A percentile compares a stretch with the other conserved stretches of the same genome.
Evolutionary conservation across 2,888 invertebrate genomes (phyloP).

Genomic region (Drosophila prolongata): DNA sequence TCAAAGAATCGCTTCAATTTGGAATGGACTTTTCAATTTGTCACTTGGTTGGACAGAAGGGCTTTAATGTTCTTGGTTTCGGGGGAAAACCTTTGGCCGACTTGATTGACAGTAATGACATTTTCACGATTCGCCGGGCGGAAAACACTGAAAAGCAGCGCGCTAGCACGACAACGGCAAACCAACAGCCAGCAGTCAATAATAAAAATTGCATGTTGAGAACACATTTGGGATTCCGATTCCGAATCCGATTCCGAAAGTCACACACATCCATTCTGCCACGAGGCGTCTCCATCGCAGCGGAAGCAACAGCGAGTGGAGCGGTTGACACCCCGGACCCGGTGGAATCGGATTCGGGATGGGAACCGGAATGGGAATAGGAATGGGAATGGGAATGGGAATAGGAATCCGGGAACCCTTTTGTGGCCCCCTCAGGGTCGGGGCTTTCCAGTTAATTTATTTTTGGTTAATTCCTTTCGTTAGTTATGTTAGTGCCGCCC

Average conservation of each 20-base stretch:
- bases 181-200: constrained; percentile 61
- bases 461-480: constrained; percentile 77
- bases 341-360: constrained; percentile 10
- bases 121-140: constrained; percentile 78
- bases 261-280: constrained; percentile 64
- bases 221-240: constrained; percentile 73
- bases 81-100: constrained; percentile 50
- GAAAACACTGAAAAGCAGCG: constrained; percentile 77
- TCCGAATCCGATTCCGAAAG: constrained; percentile 56
- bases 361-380: too few species aligned
- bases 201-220: constrained; percentile 78
- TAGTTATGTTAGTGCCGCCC: constrained; percentile 73
- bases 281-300: constrained; percentile 42
- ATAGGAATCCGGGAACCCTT: constrained; percentile 60
- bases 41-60: constrained; percentile 32
- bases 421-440: constrained; percentile 34
- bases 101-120: constrained; percentile 80
- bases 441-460: constrained; percentile 77
- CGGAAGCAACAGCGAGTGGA: constrained; percentile 52
- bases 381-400: too few species aligned
- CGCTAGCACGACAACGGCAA: constrained; percentile 61
- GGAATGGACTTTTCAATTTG: constrained; percentile 43
- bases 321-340: constrained; percentile 65
- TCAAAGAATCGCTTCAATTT: constrained; percentile 12
- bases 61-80: constrained; percentile 68